Conservation (phyloP, 2,888 invertebrate species). For the Harmothoe impar region DNA sequence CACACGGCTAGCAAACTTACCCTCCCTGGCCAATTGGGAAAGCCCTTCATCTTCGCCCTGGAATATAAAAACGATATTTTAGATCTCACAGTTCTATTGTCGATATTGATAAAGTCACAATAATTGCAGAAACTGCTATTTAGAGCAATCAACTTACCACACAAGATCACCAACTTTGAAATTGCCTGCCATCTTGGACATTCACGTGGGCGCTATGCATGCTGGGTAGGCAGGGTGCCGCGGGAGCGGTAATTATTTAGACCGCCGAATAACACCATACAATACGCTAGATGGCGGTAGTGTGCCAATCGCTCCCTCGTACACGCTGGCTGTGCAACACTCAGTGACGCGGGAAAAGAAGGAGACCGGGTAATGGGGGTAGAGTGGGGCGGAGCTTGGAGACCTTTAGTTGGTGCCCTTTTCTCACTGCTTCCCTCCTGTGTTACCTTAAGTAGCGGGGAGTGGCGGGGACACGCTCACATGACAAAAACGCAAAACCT, state of each 20-base stretch:
- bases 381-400: too few species aligned
- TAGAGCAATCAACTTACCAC: slow-evolving; percentile 85
- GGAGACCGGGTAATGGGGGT: too few species aligned
- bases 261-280: not conserved
- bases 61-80: slow-evolving; percentile 81
- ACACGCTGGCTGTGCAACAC: too few species aligned
- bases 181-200: slow-evolving; percentile 85
- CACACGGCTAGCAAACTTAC: slow-evolving; percentile 86
- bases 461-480: too few species aligned
- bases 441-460: too few species aligned
- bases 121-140: not conserved
- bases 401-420: too few species aligned
- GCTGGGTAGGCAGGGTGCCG: slow-evolving; percentile 49
- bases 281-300: slow-evolving; percentile 26
- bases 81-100: not conserved
- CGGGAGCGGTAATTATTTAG: slow-evolving; percentile 28
- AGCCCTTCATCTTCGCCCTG: slow-evolving; percentile 99
- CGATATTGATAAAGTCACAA: not conserved
- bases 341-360: too few species aligned
- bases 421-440: too few species aligned
- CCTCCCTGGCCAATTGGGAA: slow-evolving; percentile 98
- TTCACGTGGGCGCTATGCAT: slow-evolving; percentile 65
- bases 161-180: slow-evolving; percentile 88
- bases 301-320: not conserved
- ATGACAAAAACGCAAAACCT: too few species aligned